Conservation (phyloP, 2,113 vertebrate genomes). For the Cynopterus brachyotis region DNA sequence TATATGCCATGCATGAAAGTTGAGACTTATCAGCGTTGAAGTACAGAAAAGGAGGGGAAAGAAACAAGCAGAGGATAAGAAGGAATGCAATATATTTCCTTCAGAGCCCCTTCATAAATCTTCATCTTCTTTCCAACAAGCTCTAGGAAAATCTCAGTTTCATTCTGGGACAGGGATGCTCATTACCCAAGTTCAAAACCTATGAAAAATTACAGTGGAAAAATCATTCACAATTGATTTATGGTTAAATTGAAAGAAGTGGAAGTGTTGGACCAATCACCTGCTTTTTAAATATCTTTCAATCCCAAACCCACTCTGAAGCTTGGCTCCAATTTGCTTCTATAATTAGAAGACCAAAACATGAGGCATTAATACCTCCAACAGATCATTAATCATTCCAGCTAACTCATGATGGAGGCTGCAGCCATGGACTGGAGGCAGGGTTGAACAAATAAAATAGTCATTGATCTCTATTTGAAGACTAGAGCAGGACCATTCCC, state of each 20-base stretch:
- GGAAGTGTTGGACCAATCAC: slow-evolving; percentile 69
- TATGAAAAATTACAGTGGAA: slow-evolving; percentile 82
- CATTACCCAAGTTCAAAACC: slow-evolving; percentile 79
- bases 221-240: slow-evolving; percentile 82
- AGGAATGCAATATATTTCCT: slow-evolving; percentile 70
- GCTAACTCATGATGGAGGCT: slow-evolving; percentile 70
- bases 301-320: slow-evolving; percentile 72
- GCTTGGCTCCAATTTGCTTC: slow-evolving; percentile 75
- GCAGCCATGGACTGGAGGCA: slow-evolving; percentile 53
- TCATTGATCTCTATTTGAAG: slow-evolving; percentile 76
- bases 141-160: slow-evolving; percentile 80
- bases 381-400: slow-evolving; percentile 81
- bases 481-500: not conserved
- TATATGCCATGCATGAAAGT: not conserved
- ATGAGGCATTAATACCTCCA: slow-evolving; percentile 75
- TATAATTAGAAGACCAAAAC: slow-evolving; percentile 80
- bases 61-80: not conserved
- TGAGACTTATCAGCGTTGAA: not conserved
- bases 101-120: slow-evolving; percentile 77
- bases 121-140: slow-evolving; percentile 75
- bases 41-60: not conserved
- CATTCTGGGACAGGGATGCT: slow-evolving; percentile 75
- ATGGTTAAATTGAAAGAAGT: slow-evolving; percentile 79
- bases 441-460: slow-evolving; percentile 72
- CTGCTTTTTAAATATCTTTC: slow-evolving; percentile 79